Conservation (phyloP, 1,140 invertebrate species). For the Atta texana region DNA sequence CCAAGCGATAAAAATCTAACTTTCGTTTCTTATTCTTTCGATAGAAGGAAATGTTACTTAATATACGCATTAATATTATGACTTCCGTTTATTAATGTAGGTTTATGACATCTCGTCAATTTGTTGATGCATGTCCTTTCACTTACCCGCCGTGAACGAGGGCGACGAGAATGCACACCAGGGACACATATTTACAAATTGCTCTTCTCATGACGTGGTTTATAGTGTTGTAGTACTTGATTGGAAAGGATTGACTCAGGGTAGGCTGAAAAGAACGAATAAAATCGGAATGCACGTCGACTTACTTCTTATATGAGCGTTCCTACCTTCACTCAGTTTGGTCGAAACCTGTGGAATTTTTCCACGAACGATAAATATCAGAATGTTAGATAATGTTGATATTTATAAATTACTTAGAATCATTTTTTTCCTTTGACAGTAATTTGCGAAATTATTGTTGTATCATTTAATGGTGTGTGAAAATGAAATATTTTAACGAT, state of each 20-base stretch:
- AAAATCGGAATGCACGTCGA: neutral
- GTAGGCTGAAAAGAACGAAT: conserved; percentile 16
- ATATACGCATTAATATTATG: neutral
- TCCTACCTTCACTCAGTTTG: conserved; percentile 18
- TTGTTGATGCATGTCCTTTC: conserved; percentile 29
- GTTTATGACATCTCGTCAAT: neutral
- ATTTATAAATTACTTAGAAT: neutral
- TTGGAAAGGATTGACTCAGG: neutral
- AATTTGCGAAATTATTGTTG: neutral
- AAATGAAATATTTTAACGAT: neutral
- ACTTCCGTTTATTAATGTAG: neutral
- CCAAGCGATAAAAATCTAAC: neutral
- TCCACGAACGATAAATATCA: neutral
- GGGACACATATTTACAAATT: conserved; percentile 9
- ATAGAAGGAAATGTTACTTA: neutral
- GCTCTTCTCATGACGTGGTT: neutral
- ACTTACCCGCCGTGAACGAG: conserved; percentile 17
- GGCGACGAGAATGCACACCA: conserved; percentile 1
- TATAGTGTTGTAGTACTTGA: neutral
- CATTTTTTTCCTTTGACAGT: neutral
- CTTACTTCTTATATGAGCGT: conserved; percentile 9
- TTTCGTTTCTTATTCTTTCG: conserved; percentile 1
- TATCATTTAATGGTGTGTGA: neutral
- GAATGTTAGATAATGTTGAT: neutral
- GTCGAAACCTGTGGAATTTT: neutral